Evolutionary conservation across 2,888 invertebrate species (phyloP), one percentile per base, ranked within the genome.

Genomic region (Peribatodes rhomboidaria): DNA sequence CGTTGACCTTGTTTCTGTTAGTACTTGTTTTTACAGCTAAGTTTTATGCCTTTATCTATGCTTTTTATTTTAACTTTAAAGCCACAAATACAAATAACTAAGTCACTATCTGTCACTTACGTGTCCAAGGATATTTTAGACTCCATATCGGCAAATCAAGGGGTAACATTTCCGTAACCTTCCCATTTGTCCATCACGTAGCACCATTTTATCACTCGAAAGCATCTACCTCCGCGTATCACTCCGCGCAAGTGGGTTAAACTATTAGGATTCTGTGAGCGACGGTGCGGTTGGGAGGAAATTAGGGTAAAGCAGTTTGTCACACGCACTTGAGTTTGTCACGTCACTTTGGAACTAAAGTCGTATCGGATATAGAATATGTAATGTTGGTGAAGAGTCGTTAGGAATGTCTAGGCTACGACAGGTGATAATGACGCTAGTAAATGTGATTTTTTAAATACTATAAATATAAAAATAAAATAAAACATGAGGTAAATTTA

Each of bases 241-340:
- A 57, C 56, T 58, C 53, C 20, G 41, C 59, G 49, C 55, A 63
- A 67, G 61, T 56, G 67, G 55, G 62, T 67, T 62, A 59, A 68
- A 68, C 70, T 71, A 68, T 71, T 67, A 67, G 59, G 62, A 65
- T 67, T 67, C 65, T 50, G 63, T 64, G 57, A 67, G 61, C 61
- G 56, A 58, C 55, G 61, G 60, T 52, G 68, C 59, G 65, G 61
- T 60, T 61, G 61, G 42, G 65, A 57, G 67, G 69, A 65, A 63
- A 69, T 69, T 67, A 65, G 63, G 67, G 67, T 71, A 60, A 68
- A 65, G 63, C 65, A 61, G 61, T 68, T 67, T 67, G 67, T 67
- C 67, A 63, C 60, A 56, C 53, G 56, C 52, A 59, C 59, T 54
- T 55, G 53, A 53, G 44, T 44, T 55, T 47, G 63, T 56, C 59